Evolutionary conservation across 1,140 invertebrate species (phyloP).

Genomic region (Drosophila triauraria): DNA sequence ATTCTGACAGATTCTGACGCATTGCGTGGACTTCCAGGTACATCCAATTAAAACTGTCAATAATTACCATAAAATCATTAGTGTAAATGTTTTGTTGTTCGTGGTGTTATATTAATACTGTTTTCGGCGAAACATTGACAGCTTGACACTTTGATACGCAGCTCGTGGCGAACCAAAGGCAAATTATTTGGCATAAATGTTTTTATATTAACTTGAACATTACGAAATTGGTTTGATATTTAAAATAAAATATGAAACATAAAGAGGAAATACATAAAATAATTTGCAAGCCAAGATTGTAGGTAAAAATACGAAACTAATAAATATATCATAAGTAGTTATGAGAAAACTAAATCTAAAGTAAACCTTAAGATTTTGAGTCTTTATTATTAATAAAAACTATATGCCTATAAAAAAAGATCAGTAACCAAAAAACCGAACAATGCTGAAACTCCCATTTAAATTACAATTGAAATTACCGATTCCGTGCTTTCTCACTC

Average conservation of each 20-base stretch:
- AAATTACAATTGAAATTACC: conserved; percentile 23
- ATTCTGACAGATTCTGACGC: conserved; percentile 3
- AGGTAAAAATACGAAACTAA: neutral
- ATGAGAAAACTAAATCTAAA: no score
- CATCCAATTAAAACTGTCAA: conserved; percentile 20
- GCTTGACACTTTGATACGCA: conserved; percentile 26
- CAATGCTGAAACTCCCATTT: neutral
- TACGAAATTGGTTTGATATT: neutral
- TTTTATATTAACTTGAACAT: conserved; percentile 10
- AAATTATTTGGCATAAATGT: conserved; percentile 12
- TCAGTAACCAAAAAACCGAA: neutral
- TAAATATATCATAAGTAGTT: no score
- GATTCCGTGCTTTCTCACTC: conserved; percentile 5
- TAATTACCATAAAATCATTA: conserved; percentile 6
- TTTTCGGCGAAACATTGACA: conserved; percentile 37
- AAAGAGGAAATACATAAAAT: neutral
- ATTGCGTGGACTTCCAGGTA: neutral
- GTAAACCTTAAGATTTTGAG: no score
- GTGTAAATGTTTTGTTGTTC: neutral
- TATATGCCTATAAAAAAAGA: no score
- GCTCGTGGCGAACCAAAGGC: neutral
- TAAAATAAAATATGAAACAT: neutral
- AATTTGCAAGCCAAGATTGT: neutral
- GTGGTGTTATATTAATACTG: neutral
- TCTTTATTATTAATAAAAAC: no score